Percentiles rank a stretch among this genome's conserved stretches.
Evolutionary conservation across 2,113 vertebrate genomes (phyloP).

Genomic region (Charina bottae): DNA sequence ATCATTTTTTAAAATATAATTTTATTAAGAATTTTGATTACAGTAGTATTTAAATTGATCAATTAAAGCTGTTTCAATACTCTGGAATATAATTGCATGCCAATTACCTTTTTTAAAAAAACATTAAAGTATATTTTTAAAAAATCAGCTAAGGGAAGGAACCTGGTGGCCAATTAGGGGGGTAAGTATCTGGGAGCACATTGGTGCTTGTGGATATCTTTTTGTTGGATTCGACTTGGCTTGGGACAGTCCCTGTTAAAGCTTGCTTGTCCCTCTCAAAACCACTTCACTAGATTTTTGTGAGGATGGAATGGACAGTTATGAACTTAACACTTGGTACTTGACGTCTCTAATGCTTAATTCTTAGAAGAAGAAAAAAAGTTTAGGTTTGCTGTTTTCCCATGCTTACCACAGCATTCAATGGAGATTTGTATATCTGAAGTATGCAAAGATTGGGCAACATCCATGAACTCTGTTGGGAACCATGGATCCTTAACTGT

Average conservation of each 20-base stretch:
- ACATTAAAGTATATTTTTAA: neutral
- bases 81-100: neutral
- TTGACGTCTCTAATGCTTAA: slow-evolving; percentile 52
- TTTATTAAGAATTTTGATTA: neutral
- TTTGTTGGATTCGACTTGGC: neutral
- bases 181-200: neutral
- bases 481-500: slow-evolving; percentile 58
- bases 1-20: neutral
- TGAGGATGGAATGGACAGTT: neutral
- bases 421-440: neutral
- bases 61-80: neutral
- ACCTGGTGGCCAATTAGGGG: no score
- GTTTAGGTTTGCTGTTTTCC: neutral
- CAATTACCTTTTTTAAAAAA: neutral
- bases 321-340: slow-evolving; percentile 37
- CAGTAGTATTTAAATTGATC: neutral
- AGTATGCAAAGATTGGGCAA: neutral
- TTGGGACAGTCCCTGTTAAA: neutral
- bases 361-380: neutral
- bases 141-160: neutral
- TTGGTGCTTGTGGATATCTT: neutral
- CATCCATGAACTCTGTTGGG: neutral
- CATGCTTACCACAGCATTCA: neutral
- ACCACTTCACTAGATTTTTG: neutral
- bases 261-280: neutral